Evolutionary conservation across 1,140 invertebrate species (phyloP), one percentile per base, ranked within the genome.

Genomic region (Cyclina sinensis): DNA sequence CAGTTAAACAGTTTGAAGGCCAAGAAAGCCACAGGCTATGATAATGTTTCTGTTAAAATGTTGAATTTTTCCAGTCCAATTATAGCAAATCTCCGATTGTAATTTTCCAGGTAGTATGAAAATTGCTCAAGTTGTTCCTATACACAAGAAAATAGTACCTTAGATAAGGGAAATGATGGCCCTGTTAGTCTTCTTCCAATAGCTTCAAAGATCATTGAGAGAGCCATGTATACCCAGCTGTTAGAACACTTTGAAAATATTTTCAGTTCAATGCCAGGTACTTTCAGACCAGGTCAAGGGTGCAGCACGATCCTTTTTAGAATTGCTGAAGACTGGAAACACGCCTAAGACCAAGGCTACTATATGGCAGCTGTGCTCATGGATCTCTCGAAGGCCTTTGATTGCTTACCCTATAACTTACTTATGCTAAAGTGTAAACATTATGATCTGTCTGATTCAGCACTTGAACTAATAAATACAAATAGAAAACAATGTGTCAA

Each of bases 361-460:
- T 73, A 73, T 73, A 14, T 79, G 39, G 46, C 74, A 51, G 74
- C 74, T 46, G 74, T 79, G 74, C 39, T 79, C 35, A 79, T 79
- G 39, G 74, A 79, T 27, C 46, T 79, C 27, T 79, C 74, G 48
- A 79, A 79, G 46, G 74, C 74, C 39, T 73, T 73, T 73, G 68
- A 73, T 39, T 32, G 68, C 21, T n/a, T 73, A 73, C 68, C 68
- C 4, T 32, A 79, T 43, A 51, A 79, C 48, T 48, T 79, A 51
- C 74, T 79, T 79, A 21, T 79, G 21, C 39, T 79, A 32, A 79
- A 79, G 48, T 79, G 74, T 51, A 79, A 79, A 24, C 74, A 79
- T 51, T 46, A 79, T 79, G 39, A 9, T n/a, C n/a, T 62, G n/a
- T 24, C 59, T 62, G 21, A 62, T 11, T 62, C 30, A 62, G 59